Evolutionary conservation across 2,797 vertebrate genomes (phyloP).

Genomic region (Morelia viridis): DNA sequence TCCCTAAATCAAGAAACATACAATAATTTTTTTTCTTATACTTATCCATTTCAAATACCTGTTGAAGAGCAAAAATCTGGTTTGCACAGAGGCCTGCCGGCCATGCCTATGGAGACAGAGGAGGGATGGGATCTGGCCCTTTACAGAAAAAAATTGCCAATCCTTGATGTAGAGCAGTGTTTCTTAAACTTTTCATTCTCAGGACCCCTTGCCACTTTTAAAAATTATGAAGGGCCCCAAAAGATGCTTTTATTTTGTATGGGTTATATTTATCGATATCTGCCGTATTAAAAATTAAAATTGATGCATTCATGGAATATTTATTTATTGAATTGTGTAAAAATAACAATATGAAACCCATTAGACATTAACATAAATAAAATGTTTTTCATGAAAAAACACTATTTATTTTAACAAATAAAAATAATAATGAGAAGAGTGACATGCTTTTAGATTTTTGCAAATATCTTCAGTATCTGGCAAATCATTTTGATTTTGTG

Average conservation of each 20-base stretch:
- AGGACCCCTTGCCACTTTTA: background rate
- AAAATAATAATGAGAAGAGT: background rate
- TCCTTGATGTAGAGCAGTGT: background rate
- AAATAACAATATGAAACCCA: background rate
- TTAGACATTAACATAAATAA: background rate
- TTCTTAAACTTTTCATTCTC: background rate
- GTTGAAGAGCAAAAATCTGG: background rate
- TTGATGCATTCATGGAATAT: background rate
- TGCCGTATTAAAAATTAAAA: background rate
- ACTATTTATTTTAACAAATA: background rate
- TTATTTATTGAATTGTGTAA: background rate
- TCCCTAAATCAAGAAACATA: background rate
- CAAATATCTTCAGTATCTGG: background rate
- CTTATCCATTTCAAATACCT: background rate
- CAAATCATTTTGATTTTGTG: background rate
- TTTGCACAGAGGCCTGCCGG: background rate
- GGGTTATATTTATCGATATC: background rate
- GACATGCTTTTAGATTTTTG: background rate
- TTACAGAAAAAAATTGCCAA: background rate
- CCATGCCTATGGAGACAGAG: background rate
- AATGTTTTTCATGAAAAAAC: background rate
- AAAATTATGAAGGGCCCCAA: background rate
- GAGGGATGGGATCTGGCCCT: background rate
- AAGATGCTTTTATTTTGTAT: background rate
- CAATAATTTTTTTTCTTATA: background rate